Evolutionary conservation across 1,140 invertebrate genomes (phyloP).

Genomic region (Kradibia gibbosae): DNA sequence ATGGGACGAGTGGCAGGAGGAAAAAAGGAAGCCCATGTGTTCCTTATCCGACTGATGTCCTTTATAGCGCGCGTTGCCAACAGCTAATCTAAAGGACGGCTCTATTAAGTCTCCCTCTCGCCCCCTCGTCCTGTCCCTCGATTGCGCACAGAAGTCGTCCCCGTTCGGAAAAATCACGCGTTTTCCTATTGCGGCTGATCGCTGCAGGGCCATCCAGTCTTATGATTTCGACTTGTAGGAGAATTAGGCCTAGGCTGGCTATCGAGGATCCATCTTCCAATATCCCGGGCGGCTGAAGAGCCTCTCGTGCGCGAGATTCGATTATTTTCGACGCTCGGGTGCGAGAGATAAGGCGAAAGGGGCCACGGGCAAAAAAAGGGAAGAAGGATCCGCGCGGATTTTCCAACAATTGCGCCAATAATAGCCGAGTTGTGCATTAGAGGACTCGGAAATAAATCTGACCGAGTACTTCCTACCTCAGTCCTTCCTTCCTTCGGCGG

Average conservation of each 20-base stretch:
- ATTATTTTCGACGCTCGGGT: conserved; percentile 57
- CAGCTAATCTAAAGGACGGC: conserved; percentile 43
- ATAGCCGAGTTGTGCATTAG: background rate
- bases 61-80: conserved; percentile 35
- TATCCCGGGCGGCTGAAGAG: conserved; percentile 33
- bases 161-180: background rate
- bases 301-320: conserved; percentile 59
- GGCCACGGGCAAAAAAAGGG: conserved; percentile 37
- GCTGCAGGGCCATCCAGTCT: background rate
- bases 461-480: conserved; percentile 41
- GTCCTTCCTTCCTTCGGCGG: no score
- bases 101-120: conserved; percentile 6
- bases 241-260: conserved; percentile 28
- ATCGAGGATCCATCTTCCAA: conserved; percentile 38
- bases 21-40: conserved; percentile 39
- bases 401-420: conserved; percentile 41
- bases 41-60: conserved; percentile 22
- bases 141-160: no score
- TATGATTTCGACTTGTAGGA: conserved; percentile 27
- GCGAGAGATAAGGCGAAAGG: conserved; percentile 54
- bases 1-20: conserved; percentile 9
- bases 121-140: conserved; percentile 3
- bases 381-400: conserved; percentile 52
- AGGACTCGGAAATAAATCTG: conserved; percentile 56
- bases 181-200: conserved; percentile 22